Percentiles rank a stretch among this genome's conserved stretches.
Conservation (phyloP, 2,113 vertebrate genomes). For the Pardalotus punctatus region DNA sequence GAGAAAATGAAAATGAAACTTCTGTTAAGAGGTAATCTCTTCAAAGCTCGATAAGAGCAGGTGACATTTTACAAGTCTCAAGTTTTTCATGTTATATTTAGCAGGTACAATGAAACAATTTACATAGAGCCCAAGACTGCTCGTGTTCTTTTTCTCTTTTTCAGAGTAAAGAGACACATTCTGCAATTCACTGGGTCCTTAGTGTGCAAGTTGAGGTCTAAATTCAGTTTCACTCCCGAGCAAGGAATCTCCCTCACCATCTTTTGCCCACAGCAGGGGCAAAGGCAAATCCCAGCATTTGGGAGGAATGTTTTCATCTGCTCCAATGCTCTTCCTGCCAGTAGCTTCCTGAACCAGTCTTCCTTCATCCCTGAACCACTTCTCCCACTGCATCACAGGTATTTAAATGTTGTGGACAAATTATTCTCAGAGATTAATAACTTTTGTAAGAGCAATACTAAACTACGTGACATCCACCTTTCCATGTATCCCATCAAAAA, state of each 20-base stretch:
- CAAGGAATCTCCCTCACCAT: neutral
- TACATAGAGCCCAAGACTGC: constrained; percentile 43
- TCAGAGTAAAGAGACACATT: neutral
- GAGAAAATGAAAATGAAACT: constrained; percentile 73
- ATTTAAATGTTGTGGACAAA: neutral
- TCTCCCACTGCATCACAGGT: neutral
- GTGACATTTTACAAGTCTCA: constrained; percentile 64
- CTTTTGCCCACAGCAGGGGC: neutral
- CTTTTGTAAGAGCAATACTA: neutral
- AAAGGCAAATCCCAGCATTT: neutral
- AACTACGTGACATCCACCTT: neutral
- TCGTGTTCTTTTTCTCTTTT: neutral
- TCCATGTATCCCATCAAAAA: neutral
- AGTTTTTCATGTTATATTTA: constrained; percentile 60
- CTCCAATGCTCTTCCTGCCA: neutral
- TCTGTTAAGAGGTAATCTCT: constrained; percentile 67
- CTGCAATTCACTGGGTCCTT: neutral
- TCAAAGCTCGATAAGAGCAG: constrained; percentile 54
- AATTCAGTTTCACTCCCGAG: neutral
- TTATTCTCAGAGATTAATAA: neutral
- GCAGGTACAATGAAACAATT: constrained; percentile 65
- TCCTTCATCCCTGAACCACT: neutral
- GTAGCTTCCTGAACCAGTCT: neutral
- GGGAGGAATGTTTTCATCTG: neutral
- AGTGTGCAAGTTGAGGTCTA: neutral